phyloP scores from a whole-genome alignment of 2,113 vertebrate genomes.

The Fukomys damarensis region DNA sequence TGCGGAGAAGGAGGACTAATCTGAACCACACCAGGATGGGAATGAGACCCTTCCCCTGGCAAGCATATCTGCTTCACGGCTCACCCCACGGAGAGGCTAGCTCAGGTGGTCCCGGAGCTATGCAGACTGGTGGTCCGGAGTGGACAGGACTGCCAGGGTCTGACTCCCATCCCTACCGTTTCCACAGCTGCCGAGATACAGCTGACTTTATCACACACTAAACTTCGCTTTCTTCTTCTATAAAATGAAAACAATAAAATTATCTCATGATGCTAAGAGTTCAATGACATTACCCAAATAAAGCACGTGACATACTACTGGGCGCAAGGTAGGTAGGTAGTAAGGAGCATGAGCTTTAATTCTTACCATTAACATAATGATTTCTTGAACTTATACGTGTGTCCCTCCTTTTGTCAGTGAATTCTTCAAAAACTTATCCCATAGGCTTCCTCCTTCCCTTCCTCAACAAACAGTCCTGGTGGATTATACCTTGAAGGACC shows the following conservation, averaged over 20 bases:
- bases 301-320: not conserved
- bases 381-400: not conserved
- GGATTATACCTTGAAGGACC: not conserved
- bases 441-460: not conserved
- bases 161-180: not conserved
- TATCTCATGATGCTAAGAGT: not conserved
- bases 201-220: not conserved
- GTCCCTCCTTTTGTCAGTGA: not conserved
- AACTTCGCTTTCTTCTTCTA: not conserved
- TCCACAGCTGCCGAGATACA: not conserved
- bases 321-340: not conserved
- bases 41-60: not conserved
- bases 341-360: not conserved
- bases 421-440: not conserved
- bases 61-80: not conserved
- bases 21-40: not conserved
- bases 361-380: not conserved
- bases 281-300: slow-evolving; percentile 27
- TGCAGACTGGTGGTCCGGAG: not conserved
- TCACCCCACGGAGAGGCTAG: rapidly evolving
- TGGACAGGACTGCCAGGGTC: not conserved
- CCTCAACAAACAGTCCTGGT: not conserved
- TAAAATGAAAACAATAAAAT: slow-evolving; percentile 44
- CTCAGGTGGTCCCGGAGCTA: not conserved
- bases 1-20: not conserved